These are phyloP conservation scores for Ormia ochracea DNA, from an alignment of 2,888 invertebrate species.

Conservation along the genomic window DNA sequence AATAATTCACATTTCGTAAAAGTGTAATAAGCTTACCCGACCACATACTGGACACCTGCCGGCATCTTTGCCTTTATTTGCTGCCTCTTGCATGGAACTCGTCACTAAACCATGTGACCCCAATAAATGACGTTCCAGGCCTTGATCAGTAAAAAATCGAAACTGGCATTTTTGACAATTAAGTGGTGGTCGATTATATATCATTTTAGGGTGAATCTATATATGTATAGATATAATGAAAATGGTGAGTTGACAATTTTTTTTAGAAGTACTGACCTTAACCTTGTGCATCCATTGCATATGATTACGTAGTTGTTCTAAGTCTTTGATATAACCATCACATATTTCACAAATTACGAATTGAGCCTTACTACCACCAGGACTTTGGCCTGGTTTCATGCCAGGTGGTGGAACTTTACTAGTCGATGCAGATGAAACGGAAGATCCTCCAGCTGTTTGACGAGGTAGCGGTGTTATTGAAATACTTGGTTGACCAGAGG, in stretches of 20 bases:
- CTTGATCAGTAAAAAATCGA: conserved; percentile 97
- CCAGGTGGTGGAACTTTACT: conserved; percentile 75
- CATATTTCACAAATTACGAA: conserved; percentile 98
- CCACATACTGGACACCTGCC: conserved; percentile 97
- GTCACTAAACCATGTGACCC: conserved; percentile 96
- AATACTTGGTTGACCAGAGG: conserved; percentile 86
- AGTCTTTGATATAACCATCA: conserved; percentile 96
- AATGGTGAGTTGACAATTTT: neutral
- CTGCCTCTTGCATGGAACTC: conserved; percentile 96
- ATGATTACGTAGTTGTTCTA: conserved; percentile 94
- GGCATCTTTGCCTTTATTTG: conserved; percentile 95
- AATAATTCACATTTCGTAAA: neutral
- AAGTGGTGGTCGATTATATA: conserved; percentile 93
- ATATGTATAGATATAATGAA: conserved; percentile 5
- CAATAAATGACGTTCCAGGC: conserved; percentile 94
- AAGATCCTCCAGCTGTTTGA: conserved; percentile 75
- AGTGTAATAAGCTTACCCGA: conserved; percentile 81
- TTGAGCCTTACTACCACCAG: conserved; percentile 82
- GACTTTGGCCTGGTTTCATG: conserved; percentile 78
- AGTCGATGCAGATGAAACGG: conserved; percentile 76
- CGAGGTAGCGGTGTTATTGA: conserved; percentile 92
- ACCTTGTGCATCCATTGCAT: conserved; percentile 99
- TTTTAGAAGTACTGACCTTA: conserved; percentile 78
- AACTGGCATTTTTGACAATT: conserved; percentile 98
- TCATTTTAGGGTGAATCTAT: conserved; percentile 94